These are phyloP conservation scores for Malachius bipustulatus DNA, from an alignment of 2,888 invertebrate species.

Conservation along the genomic window DNA sequence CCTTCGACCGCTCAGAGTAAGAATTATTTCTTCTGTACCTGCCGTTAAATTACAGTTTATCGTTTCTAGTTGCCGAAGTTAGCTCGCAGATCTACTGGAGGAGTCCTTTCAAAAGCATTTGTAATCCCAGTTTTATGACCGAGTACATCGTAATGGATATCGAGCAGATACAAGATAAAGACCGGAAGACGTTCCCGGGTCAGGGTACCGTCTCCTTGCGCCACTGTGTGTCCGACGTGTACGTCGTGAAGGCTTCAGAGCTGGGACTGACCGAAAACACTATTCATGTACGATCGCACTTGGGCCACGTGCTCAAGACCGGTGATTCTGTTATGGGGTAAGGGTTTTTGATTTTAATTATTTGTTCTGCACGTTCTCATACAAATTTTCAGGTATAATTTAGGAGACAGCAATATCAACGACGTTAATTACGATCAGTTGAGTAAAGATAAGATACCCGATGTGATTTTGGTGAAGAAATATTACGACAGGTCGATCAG, in stretches of 20 bases:
- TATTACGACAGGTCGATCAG: constrained; percentile 62
- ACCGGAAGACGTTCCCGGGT: constrained; percentile 70
- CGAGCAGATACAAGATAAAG: constrained; percentile 63
- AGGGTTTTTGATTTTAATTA: constrained; percentile 18
- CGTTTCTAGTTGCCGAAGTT: constrained; percentile 66
- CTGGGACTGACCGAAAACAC: constrained; percentile 71
- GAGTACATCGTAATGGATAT: constrained; percentile 94
- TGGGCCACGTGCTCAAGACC: constrained; percentile 84
- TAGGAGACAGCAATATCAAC: constrained; percentile 85
- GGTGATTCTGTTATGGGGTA: constrained; percentile 91
- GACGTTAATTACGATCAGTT: constrained; percentile 80
- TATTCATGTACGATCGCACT: constrained; percentile 81
- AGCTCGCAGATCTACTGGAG: constrained; percentile 73
- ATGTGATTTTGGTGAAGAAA: constrained; percentile 93
- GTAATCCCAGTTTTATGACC: constrained; percentile 79
- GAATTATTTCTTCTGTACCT: constrained; percentile 19
- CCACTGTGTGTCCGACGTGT: constrained; percentile 85
- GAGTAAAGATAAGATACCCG: constrained; percentile 56
- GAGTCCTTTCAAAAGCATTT: constrained; percentile 74
- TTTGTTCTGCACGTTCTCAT: constrained; percentile 4
- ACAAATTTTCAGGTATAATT: constrained; percentile 58
- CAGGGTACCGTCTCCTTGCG: constrained; percentile 78
- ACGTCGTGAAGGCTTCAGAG: constrained; percentile 81
- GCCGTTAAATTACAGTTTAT: not conserved
- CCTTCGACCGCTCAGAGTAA: constrained; percentile 73